A percentile compares a stretch with the other conserved stretches of the same genome.
Evolutionary conservation across 2,797 vertebrate species (phyloP).

Genomic region (Margarornis squamiger): DNA sequence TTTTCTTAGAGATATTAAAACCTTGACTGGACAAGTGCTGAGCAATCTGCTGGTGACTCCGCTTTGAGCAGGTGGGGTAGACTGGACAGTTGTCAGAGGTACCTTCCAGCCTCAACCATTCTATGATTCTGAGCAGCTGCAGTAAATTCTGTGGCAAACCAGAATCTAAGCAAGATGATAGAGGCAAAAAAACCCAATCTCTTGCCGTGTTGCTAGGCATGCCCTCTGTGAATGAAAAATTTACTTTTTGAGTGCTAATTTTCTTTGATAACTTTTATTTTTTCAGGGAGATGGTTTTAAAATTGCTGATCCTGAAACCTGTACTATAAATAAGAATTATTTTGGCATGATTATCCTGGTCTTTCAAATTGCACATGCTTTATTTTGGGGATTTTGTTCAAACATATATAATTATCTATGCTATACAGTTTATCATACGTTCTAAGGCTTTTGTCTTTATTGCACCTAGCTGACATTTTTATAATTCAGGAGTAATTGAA

Average conservation of each 20-base stretch:
- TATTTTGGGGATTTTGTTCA: slow-evolving; percentile 61
- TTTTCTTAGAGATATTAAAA: neutral
- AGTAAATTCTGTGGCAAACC: neutral
- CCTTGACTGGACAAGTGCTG: neutral
- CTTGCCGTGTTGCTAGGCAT: neutral
- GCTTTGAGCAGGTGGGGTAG: neutral
- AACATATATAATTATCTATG: slow-evolving; percentile 71
- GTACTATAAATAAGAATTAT: neutral
- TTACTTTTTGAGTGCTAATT: neutral
- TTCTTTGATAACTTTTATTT: neutral
- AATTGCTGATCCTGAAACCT: slow-evolving; percentile 19
- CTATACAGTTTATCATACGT: slow-evolving; percentile 70
- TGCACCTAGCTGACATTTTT: slow-evolving; percentile 72
- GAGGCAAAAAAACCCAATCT: neutral
- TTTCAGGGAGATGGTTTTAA: neutral
- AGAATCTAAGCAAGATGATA: neutral
- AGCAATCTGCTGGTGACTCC: neutral
- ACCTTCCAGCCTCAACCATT: neutral
- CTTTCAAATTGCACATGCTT: slow-evolving; percentile 53
- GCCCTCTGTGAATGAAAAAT: neutral
- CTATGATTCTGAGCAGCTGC: neutral
- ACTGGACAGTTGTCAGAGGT: neutral
- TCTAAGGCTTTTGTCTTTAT: slow-evolving; percentile 65
- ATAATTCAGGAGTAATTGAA: slow-evolving; percentile 78
- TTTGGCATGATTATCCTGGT: slow-evolving; percentile 45